phyloP scores from a whole-genome alignment of 1,140 invertebrate genomes.

The Apis cerana region DNA sequence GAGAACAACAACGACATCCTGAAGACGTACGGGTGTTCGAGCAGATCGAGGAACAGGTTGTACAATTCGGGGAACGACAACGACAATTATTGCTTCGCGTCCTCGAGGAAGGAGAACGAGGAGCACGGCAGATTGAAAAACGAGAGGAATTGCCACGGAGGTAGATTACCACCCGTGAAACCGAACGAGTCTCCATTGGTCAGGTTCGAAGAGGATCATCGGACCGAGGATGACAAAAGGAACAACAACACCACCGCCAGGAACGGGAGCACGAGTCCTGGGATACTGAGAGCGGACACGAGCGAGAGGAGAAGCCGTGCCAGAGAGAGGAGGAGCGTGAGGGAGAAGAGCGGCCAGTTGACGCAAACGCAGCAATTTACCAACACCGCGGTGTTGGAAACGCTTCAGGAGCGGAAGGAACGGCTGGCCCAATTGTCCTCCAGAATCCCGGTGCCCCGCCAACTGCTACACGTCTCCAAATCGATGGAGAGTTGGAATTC shows the following conservation, averaged over 20 bases:
- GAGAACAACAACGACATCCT: slow-evolving; percentile 70
- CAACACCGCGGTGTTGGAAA: slow-evolving; percentile 42
- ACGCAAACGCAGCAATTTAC: slow-evolving; percentile 32
- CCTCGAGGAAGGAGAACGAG: slow-evolving; percentile 38
- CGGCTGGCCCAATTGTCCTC: slow-evolving; percentile 54
- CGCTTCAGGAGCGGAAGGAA: slow-evolving; percentile 65
- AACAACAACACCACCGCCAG: slow-evolving; percentile 67
- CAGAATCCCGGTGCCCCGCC: slow-evolving; percentile 62
- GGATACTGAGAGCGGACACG: slow-evolving; percentile 67
- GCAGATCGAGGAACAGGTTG: slow-evolving; percentile 50
- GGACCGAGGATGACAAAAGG: slow-evolving; percentile 58
- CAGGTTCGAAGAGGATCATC: slow-evolving; percentile 55
- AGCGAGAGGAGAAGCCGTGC: slow-evolving; percentile 74
- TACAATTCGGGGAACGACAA: slow-evolving; percentile 52
- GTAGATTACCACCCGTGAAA: slow-evolving; percentile 57
- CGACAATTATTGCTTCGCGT: slow-evolving; percentile 12
- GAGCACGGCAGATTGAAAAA: slow-evolving; percentile 16
- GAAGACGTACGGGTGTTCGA: slow-evolving; percentile 35
- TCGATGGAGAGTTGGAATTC: slow-evolving; percentile 8
- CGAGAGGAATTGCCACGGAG: slow-evolving; percentile 31
- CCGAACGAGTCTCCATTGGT: slow-evolving; percentile 51
- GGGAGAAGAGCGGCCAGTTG: slow-evolving; percentile 52
- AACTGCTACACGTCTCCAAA: slow-evolving; percentile 21
- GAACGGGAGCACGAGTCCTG: slow-evolving; percentile 38
- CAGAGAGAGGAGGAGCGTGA: slow-evolving; percentile 72